These are phyloP conservation scores for Marcusenius ussheri DNA, from an alignment of 2,113 vertebrate genomes.

Conservation along the genomic window DNA sequence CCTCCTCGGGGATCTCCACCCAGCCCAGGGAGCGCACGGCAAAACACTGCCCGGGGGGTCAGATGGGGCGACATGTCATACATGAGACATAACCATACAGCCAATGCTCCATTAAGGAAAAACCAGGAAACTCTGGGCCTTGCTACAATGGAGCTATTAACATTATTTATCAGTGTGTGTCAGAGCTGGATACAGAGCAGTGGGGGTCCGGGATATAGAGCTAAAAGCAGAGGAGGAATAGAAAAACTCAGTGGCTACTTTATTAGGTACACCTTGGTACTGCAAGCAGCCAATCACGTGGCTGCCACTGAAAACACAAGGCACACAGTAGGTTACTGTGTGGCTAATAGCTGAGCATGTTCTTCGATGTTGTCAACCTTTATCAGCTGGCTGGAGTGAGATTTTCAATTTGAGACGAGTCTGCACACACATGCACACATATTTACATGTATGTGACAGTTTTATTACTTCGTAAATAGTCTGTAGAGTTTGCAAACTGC, in stretches of 20 bases:
- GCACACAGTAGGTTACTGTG: neutral
- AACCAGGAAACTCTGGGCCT: neutral
- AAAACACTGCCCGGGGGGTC: slow-evolving; percentile 67
- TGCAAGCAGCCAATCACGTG: neutral
- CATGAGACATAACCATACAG: neutral
- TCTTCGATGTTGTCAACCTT: too few species aligned
- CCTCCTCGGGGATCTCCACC: slow-evolving; percentile 93
- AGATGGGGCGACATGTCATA: neutral
- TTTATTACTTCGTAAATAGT: too few species aligned
- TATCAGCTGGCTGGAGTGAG: too few species aligned
- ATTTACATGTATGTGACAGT: too few species aligned
- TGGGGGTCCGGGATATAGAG: neutral
- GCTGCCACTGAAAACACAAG: neutral
- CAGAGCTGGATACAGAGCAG: neutral
- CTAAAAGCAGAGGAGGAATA: neutral
- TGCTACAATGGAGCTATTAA: neutral
- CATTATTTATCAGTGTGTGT: neutral
- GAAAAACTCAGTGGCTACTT: neutral
- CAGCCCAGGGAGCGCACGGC: slow-evolving; percentile 88
- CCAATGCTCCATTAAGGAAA: neutral
- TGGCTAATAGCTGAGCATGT: neutral
- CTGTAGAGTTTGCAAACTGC: too few species aligned
- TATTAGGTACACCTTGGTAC: neutral
- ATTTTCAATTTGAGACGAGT: too few species aligned
- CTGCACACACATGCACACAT: too few species aligned